Evolutionary conservation across 2,113 vertebrate species (phyloP).

Genomic region (Malaclemys terrapin): DNA sequence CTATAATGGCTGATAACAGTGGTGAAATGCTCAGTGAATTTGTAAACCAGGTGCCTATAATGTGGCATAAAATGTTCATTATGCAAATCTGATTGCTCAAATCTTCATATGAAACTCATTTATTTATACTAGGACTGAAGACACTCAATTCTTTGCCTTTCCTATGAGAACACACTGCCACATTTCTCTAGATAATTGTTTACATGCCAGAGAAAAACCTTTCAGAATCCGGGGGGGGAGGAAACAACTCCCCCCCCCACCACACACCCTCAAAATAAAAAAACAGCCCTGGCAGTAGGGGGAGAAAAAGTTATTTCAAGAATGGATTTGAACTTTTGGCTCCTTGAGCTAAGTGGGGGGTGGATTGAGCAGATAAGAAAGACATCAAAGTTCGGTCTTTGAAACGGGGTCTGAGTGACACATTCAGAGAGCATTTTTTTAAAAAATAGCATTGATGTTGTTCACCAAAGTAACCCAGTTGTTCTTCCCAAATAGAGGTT

Average conservation of each 20-base stretch:
- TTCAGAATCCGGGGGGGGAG: neutral
- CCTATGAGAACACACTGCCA: neutral
- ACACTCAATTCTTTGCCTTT: constrained; percentile 6
- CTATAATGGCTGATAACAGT: constrained; percentile 58
- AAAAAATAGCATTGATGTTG: fast-evolving
- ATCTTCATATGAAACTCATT: constrained; percentile 65
- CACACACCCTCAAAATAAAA: neutral
- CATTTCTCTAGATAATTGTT: constrained; percentile 40
- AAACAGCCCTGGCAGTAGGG: neutral
- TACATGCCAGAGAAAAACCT: constrained; percentile 11
- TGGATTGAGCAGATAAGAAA: neutral
- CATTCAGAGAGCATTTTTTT: neutral
- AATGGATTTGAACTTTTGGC: neutral
- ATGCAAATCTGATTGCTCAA: constrained; percentile 72
- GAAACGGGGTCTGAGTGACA: neutral
- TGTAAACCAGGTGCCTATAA: constrained; percentile 75
- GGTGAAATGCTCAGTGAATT: constrained; percentile 66
- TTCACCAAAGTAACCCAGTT: neutral
- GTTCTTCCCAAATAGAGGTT: neutral
- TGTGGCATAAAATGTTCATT: constrained; percentile 69
- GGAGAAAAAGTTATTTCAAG: neutral
- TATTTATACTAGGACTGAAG: constrained; percentile 47
- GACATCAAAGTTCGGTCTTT: neutral
- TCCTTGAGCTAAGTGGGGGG: neutral
- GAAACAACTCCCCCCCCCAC: neutral